Conservation (phyloP, 2,888 invertebrate genomes). For the Cancer borealis region DNA sequence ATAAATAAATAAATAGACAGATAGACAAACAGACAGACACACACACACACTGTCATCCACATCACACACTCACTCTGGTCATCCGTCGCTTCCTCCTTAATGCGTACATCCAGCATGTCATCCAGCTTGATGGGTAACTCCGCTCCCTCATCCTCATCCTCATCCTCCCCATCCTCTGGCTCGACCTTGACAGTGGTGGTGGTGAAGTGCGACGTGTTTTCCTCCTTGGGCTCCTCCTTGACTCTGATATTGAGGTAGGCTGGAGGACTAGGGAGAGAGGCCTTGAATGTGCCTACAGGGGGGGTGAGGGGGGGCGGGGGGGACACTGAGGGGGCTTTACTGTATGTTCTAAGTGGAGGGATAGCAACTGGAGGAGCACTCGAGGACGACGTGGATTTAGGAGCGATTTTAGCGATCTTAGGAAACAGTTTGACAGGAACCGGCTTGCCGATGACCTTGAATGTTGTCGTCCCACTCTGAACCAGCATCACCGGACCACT, state of each 20-base stretch:
- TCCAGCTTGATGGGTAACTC: conserved; percentile 7
- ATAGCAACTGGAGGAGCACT: not conserved
- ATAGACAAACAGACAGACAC: not conserved
- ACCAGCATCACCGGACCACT: conserved; percentile 42
- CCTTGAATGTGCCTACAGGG: not conserved
- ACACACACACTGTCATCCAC: not conserved
- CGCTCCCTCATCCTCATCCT: not conserved
- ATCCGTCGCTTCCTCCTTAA: conserved; percentile 66
- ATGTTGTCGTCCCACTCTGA: conserved; percentile 55
- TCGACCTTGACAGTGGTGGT: not conserved
- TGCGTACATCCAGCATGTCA: conserved; percentile 51
- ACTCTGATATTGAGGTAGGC: conserved; percentile 68
- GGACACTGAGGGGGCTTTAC: not conserved
- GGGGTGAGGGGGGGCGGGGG: not conserved
- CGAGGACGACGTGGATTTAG: not conserved
- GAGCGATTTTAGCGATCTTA: conserved; percentile 39
- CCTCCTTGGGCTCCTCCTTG: conserved; percentile 58
- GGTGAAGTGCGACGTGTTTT: not conserved
- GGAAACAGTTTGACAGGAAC: conserved; percentile 64
- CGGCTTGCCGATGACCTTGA: conserved; percentile 69
- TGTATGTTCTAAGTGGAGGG: not conserved
- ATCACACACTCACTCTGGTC: conserved; percentile 58
- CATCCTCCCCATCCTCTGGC: not conserved
- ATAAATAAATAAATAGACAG: not conserved
- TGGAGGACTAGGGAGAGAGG: conserved; percentile 54